These are phyloP conservation scores for Bovichtus variegatus DNA, from an alignment of 2,797 vertebrate genomes.

Conservation along the genomic window DNA sequence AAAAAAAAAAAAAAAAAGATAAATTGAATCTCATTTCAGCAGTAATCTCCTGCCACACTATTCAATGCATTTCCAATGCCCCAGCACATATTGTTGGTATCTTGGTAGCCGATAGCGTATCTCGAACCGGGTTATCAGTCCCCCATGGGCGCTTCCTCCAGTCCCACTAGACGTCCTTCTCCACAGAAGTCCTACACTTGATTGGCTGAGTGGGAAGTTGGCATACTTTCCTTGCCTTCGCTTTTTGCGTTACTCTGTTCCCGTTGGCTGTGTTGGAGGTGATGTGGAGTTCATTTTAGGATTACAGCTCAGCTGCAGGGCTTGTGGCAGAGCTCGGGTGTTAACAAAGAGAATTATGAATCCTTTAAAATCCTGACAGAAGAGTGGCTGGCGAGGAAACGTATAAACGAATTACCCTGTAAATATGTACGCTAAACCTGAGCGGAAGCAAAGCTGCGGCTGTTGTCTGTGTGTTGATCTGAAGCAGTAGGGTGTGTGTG, in stretches of 20 bases:
- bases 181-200: slow-evolving; percentile 42
- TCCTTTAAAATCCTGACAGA: slow-evolving; percentile 64
- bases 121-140: slow-evolving; percentile 59
- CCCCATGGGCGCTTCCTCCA: slow-evolving; percentile 44
- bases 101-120: slow-evolving; percentile 55
- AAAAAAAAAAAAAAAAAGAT: slow-evolving; percentile 1
- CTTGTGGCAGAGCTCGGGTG: slow-evolving; percentile 42
- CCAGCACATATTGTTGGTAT: slow-evolving; percentile 54
- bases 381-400: slow-evolving; percentile 30
- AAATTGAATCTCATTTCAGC: slow-evolving; percentile 20
- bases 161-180: slow-evolving; percentile 62
- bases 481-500: slow-evolving; percentile 4
- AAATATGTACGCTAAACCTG: slow-evolving; percentile 38
- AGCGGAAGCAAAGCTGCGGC: slow-evolving; percentile 33
- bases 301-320: slow-evolving; percentile 66
- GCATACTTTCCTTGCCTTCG: slow-evolving; percentile 59
- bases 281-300: slow-evolving; percentile 79
- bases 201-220: slow-evolving; percentile 70
- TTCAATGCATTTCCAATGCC: slow-evolving; percentile 43
- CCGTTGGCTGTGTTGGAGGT: slow-evolving; percentile 71
- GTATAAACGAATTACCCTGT: slow-evolving; percentile 27
- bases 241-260: slow-evolving; percentile 57
- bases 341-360: slow-evolving; percentile 75
- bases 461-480: slow-evolving; percentile 2
- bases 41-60: slow-evolving; percentile 19